These are phyloP conservation scores for Thecophora atra DNA, from an alignment of 2,888 invertebrate genomes.

Conservation along the genomic window DNA sequence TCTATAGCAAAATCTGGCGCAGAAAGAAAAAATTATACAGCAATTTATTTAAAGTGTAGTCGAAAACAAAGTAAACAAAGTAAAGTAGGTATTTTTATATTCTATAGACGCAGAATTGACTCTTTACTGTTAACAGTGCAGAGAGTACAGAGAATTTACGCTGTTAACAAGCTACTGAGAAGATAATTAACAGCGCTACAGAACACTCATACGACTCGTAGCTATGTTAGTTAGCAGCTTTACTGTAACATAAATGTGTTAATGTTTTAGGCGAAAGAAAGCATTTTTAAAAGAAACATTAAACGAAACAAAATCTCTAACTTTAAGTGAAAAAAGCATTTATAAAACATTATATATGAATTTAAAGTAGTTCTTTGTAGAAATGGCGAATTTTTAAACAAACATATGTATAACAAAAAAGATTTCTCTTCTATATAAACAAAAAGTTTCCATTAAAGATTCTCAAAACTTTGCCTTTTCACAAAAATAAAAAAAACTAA, in stretches of 20 bases:
- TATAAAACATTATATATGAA: conserved; percentile 29
- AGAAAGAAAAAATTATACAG: background rate
- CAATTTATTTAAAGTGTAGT: background rate
- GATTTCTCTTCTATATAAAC: background rate
- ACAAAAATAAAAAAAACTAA: conserved; percentile 22
- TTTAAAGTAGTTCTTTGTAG: conserved; percentile 27
- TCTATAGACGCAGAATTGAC: conserved; percentile 26
- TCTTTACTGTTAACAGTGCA: conserved; percentile 13
- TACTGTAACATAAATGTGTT: conserved; percentile 20
- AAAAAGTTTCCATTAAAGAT: conserved; percentile 18
- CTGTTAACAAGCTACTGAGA: conserved; percentile 22
- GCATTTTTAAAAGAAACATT: background rate
- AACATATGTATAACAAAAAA: too few relatives aligned
- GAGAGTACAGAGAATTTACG: background rate
- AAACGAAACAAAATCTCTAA: background rate
- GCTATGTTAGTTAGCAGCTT: conserved; percentile 23
- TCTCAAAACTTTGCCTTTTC: conserved; percentile 32
- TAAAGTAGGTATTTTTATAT: conserved; percentile 40
- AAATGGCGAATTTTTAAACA: conserved; percentile 6
- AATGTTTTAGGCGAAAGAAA: background rate
- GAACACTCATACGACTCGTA: background rate
- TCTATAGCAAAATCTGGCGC: too few relatives aligned
- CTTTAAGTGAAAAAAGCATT: conserved; percentile 34
- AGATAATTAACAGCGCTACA: background rate
- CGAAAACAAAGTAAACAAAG: background rate